phyloP scores from a whole-genome alignment of 2,888 invertebrate genomes.

The Parasteatoda lunata region DNA sequence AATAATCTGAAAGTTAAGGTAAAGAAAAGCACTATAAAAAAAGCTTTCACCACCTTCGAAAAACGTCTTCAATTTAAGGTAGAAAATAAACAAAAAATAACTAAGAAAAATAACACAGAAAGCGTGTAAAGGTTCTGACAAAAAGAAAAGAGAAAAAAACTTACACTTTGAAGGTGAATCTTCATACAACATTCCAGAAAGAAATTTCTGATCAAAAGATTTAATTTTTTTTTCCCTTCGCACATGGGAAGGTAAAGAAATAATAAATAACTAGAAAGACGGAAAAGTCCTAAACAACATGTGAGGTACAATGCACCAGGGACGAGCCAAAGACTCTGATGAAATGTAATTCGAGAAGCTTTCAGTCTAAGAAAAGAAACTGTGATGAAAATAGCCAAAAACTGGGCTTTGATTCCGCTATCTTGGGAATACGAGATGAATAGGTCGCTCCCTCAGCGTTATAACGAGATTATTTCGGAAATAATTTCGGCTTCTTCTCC shows the following conservation, averaged over 20 bases:
- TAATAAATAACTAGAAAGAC: constrained; percentile 12
- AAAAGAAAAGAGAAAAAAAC: constrained; percentile 23
- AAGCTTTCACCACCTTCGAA: not conserved
- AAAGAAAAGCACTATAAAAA: too few relatives aligned
- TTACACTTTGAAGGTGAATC: constrained; percentile 6
- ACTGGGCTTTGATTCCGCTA: constrained; percentile 55
- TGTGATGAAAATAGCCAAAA: constrained; percentile 48
- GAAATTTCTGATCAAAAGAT: constrained; percentile 46
- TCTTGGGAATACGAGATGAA: constrained; percentile 56
- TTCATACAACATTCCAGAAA: not conserved
- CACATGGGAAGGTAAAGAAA: not conserved
- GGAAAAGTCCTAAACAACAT: constrained; percentile 36
- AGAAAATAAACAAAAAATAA: constrained; percentile 27
- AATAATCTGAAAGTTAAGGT: too few relatives aligned
- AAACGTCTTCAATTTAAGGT: constrained; percentile 19
- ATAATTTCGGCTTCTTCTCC: constrained; percentile 30
- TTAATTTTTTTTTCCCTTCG: not conserved
- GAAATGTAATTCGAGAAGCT: constrained; percentile 58
- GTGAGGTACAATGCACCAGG: constrained; percentile 48
- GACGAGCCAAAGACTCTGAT: constrained; percentile 31
- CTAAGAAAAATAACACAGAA: not conserved
- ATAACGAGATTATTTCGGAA: constrained; percentile 52
- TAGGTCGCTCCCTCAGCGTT: constrained; percentile 23
- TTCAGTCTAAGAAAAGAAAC: constrained; percentile 9
- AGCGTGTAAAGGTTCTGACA: not conserved